Base-by-base conservation (phyloP, 1,140 invertebrate genomes). In the Zaprionus gabonicus region DNA sequence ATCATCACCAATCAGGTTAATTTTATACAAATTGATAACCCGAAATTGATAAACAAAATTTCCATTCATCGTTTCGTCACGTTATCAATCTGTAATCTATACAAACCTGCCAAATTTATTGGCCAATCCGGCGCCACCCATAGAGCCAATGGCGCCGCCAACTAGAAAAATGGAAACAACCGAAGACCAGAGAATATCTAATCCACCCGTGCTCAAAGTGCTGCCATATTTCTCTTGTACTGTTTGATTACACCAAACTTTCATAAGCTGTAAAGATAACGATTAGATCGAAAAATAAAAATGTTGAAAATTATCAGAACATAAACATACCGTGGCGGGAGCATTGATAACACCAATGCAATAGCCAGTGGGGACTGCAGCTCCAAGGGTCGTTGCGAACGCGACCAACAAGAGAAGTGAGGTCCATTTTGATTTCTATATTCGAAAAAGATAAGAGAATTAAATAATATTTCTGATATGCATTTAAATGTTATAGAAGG, bases 291-390 rank as follows among this genome's bases (percentile, higher is more conserved):
- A n/a, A 38, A 15, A 49, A 41, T 66, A 36, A 41, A 53, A 60
- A 2, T 12, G 13, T 15, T 27, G 13, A 9, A 25, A 23, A 13
- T 41, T 23, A 28, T 25, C 28, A 59, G 31, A 20, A 23, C 3
- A 46, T 31, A 6, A 38, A 71, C 87, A 76, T 93, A 98, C 97
- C 77, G 94, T 92, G 81, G 95, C 95, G 31, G 97, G 97, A 53
- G 96, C 95, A 93, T 98, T 98, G 36, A 98, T 95, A 57, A 98
- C 97, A 51, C 97, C 97, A 71, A 98, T 97, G 83, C 97, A 97
- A 92, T 96, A 98, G 53, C 98, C 98, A 62, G 97, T 96, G 63
- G 97, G 97, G 58, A 98, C 93, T 9, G 97, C 97, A 13, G 95
- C 96, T 36, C 97, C 97, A 17, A 98, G 78, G 15, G 96, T 97